phyloP scores from a whole-genome alignment of 2,113 vertebrate genomes.

The Mystacornis crossleyi region DNA sequence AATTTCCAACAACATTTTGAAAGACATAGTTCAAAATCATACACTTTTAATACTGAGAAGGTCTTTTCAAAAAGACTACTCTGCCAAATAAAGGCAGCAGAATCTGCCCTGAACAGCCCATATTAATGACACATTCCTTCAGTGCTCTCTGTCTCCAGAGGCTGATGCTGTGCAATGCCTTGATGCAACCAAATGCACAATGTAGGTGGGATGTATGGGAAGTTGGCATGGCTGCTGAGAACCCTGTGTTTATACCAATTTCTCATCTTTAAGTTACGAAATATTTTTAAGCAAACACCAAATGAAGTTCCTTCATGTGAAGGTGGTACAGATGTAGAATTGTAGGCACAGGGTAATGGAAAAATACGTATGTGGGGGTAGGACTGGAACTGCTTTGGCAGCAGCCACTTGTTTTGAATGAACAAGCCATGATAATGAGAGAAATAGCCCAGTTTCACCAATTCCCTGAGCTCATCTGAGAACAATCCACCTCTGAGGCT shows the following conservation, averaged over 20 bases:
- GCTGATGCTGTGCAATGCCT: background rate
- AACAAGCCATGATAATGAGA: background rate
- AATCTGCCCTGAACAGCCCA: background rate
- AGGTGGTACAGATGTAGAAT: background rate
- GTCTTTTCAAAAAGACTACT: background rate
- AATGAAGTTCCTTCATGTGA: background rate
- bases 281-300: background rate
- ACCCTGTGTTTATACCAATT: background rate
- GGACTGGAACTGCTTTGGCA: background rate
- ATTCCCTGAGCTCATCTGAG: background rate
- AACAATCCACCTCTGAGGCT: background rate
- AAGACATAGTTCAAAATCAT: background rate
- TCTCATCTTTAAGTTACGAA: background rate
- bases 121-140: background rate
- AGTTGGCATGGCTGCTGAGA: background rate
- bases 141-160: background rate
- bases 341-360: background rate
- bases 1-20: background rate
- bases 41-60: background rate
- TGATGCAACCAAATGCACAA: rapidly evolving
- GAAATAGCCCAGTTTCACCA: background rate
- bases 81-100: background rate
- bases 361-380: background rate
- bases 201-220: background rate
- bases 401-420: background rate